These are phyloP conservation scores for Watersipora subatra DNA, from an alignment of 1,140 invertebrate species.

Conservation along the genomic window DNA sequence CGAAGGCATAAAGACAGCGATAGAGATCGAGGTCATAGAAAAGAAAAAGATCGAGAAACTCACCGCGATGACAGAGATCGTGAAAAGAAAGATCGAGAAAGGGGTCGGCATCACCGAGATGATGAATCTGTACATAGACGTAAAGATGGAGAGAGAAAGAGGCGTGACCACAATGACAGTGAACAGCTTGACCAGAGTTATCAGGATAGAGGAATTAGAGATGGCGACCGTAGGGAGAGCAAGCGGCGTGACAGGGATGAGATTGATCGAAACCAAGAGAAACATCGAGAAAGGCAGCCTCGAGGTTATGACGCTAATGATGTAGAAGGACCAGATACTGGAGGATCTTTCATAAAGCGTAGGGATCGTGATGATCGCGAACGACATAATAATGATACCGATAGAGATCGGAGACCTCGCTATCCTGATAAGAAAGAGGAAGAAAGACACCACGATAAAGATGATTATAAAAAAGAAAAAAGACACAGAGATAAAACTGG, in stretches of 20 bases:
- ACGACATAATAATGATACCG: not conserved
- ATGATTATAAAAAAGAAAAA: too few species aligned
- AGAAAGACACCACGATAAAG: too few species aligned
- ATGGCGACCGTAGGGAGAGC: not conserved
- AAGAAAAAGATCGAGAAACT: constrained; percentile 10
- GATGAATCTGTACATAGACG: not conserved
- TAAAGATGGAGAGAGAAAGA: constrained; percentile 6
- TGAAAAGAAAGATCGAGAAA: constrained; percentile 10
- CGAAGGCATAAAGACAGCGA: not conserved
- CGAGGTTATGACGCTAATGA: not conserved
- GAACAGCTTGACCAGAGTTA: not conserved
- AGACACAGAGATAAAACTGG: too few species aligned
- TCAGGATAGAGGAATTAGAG: constrained; percentile 4
- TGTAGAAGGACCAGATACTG: not conserved
- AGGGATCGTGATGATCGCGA: not conserved
- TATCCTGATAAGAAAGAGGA: constrained; percentile 7
- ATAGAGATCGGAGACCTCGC: constrained; percentile 2
- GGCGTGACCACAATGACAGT: not conserved
- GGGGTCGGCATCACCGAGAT: not conserved
- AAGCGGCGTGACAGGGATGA: constrained; percentile 1
- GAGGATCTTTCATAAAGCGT: not conserved
- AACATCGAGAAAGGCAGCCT: constrained; percentile 4
- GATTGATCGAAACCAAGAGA: constrained; percentile 9
- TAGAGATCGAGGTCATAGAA: constrained; percentile 1
- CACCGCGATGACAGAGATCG: constrained; percentile 3